Evolutionary conservation across 2,888 invertebrate species (phyloP).

Genomic region (Dynastes hyllus): DNA sequence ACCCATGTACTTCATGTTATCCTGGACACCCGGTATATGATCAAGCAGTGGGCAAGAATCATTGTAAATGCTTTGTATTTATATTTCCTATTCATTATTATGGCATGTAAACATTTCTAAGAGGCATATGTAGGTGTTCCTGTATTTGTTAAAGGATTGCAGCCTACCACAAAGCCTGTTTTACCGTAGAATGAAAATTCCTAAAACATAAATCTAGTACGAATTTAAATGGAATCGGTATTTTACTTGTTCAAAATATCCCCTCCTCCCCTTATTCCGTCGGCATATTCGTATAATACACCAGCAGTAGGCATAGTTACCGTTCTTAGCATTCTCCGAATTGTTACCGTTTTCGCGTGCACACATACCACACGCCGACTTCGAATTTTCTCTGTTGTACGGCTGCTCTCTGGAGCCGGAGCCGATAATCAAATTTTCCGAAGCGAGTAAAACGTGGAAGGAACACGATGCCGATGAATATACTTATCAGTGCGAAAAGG

Average conservation of each 20-base stretch:
- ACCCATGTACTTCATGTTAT: too few relatives aligned
- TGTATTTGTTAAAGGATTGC: too few relatives aligned
- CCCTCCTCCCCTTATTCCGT: background rate
- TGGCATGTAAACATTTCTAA: too few relatives aligned
- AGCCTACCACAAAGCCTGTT: too few relatives aligned
- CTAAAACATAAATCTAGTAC: background rate
- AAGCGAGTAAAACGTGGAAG: conserved; percentile 25
- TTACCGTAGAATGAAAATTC: background rate
- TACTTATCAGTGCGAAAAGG: conserved; percentile 15
- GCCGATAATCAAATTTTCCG: conserved; percentile 33
- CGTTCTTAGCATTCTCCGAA: conserved; percentile 23
- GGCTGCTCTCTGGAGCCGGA: background rate
- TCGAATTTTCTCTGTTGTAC: conserved; percentile 17
- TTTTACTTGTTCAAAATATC: conserved; percentile 22
- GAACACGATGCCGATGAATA: conserved; percentile 29
- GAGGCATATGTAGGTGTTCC: too few relatives aligned
- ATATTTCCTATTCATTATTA: too few relatives aligned
- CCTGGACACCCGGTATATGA: too few relatives aligned
- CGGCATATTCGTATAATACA: background rate
- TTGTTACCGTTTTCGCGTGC: conserved; percentile 12
- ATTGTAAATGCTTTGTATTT: too few relatives aligned
- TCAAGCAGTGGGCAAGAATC: too few relatives aligned
- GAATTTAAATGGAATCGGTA: conserved; percentile 12
- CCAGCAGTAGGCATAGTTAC: background rate
- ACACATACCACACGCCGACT: background rate